Evolutionary conservation across 1,140 invertebrate species (phyloP), one percentile per base, ranked within the genome.

Genomic region (Caenorhabditis remanei): DNA sequence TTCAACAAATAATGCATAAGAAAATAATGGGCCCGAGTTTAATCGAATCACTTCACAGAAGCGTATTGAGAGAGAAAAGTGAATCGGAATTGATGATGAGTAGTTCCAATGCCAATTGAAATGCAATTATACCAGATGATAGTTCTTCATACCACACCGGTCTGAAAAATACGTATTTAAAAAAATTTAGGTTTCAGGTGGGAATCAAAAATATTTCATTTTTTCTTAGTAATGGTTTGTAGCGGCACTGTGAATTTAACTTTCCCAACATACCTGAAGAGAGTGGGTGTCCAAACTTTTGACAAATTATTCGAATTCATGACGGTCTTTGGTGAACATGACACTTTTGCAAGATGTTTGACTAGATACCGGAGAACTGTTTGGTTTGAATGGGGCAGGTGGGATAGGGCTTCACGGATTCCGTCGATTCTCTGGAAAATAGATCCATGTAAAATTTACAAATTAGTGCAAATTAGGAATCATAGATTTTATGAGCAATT

Each of bases 251-350:
- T 32, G 1, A 32, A 56, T 21, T 4, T 14, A 56, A 53, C 11
- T 61, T 4, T 55, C 16, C 24, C 13, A 1, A 53, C 16, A 2
- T 46, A 83, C 85, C 85, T 96, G 91, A 98, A 95, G 85, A 99
- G 94, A 24, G 97, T 99, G 87, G 97, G 97, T 97, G 97, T 98
- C 96, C 97, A 98, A 93, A 97, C 98, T 90, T 98, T 97, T 56
- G 97, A 96, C 90, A 98, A 93, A 94, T 98, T 98, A 93, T 97
- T 96, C 93, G 96, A 96, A 93, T 98, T 96, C 97, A 98, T 98
- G 91, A 96, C 97, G 93, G 98, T 98, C 86, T 96, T 93, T n/a
- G 41, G 55, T 14, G 82, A 82, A 50, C 16, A 82, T 58, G 71
- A 58, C 19, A 90, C 90, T 41, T 85, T 84, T 9, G 71, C 11